Evolutionary conservation across 2,797 vertebrate genomes (phyloP), one percentile per base, ranked within the genome.

Genomic region (Enteromius treurensis): DNA sequence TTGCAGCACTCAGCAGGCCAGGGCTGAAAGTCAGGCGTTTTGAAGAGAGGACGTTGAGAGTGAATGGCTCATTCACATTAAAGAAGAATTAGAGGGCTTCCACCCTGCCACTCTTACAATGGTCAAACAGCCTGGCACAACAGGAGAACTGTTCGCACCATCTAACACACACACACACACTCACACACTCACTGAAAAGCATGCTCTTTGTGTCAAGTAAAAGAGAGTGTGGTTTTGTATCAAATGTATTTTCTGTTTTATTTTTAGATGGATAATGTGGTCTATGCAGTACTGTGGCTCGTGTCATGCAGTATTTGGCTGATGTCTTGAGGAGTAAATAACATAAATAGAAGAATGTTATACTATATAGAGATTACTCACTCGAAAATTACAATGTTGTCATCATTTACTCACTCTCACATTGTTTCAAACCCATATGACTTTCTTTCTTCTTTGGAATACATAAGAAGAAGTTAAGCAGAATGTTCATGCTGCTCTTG

Each of bases 11-110:
- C 73, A 88, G 89, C 84, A 80, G 78, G 73, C 74, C 82, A 80
- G 80, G 74, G 74, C 65, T 77, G 81, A 83, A 83, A 83, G 81
- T 84, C 83, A 79, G 77, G 58, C 58, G 8, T 49, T 71, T 64
- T 65, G 76, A 81, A 80, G 75, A 90, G 86, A 90, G 89, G 91
- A 88, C 89, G 89, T 55, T 81, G 91, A 88, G 89, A 45, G 87
- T 95, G 93, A 95, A 95, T 94, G 91, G 93, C 85, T 93, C 94
- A 95, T 95, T 95, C 93, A 95, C 94, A 94, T 95, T 95, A 95
- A 92, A 92, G 90, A 91, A 93, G 93, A 94, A 94, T 93, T 90
- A 92, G 92, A 92, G 92, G 93, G 92, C 93, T 92, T 91, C 93
- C 92, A 92, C 79, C 84, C 88, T 81, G 85, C 85, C 86, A 83